Percentiles rank a stretch among this genome's conserved stretches.
phyloP scores from a whole-genome alignment of 2,113 vertebrate species.

The Oreocharis arfaki region DNA sequence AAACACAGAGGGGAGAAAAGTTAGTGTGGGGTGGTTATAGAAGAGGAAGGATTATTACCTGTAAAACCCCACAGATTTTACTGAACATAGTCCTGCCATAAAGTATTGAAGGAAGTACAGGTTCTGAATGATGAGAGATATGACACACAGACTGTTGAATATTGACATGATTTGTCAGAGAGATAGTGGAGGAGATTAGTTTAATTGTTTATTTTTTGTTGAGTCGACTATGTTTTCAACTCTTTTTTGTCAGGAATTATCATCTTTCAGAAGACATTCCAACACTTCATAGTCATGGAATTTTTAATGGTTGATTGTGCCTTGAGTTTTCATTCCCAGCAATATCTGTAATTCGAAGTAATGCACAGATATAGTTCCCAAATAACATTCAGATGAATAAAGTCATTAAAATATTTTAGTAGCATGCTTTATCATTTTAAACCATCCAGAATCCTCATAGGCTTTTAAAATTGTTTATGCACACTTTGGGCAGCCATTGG shows the following conservation, averaged over 20 bases:
- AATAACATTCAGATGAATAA: background rate
- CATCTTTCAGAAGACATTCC: background rate
- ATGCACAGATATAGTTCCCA: background rate
- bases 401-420: background rate
- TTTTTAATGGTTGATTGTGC: background rate
- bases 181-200: fast-evolving
- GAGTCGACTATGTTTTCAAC: background rate
- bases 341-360: background rate
- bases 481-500: background rate
- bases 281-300: background rate
- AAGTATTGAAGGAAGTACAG: background rate
- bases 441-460: background rate
- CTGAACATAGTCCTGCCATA: background rate
- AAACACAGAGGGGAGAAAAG: background rate
- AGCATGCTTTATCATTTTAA: background rate
- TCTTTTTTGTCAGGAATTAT: background rate
- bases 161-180: background rate
- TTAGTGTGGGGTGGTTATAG: background rate
- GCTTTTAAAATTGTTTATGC: background rate
- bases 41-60: background rate
- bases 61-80: background rate
- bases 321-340: background rate
- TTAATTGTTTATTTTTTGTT: background rate
- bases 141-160: background rate
- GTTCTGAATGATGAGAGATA: background rate